Base-by-base conservation (phyloP, 2,888 invertebrate species). In the Mesodorylaimus sp. region DNA sequence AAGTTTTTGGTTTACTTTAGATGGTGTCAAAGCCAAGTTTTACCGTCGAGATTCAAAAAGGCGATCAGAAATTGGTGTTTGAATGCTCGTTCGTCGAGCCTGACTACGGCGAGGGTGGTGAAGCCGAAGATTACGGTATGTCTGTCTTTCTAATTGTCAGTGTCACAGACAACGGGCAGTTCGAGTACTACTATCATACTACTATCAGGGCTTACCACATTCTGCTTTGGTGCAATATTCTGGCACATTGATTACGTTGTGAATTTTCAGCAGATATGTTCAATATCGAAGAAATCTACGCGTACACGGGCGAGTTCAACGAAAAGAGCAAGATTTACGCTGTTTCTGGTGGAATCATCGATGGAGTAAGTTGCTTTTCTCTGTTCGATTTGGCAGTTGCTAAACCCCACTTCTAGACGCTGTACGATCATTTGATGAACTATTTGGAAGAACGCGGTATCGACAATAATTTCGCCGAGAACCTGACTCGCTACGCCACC, bases 401-500 rank as follows among this genome's bases (percentile, higher is more conserved):
- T 16, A 36, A 13, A 13, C n/a, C 36, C n/a, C 10, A 19, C 62
- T 76, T 76, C 19, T 73, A 87, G 85, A 86, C 87, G 64, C 72
- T 93, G 48, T 93, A 93, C 65, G 91, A 93, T 67, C 74, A 89
- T 45, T 72, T 97, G 57, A 83, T 95, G 80, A 89, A 91, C 65
- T 75, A 88, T 58, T 74, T 97, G 51, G 93, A 93, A 68, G 95
- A 95, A 67, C 85, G 95, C 60, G 95, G 95, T 32, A 74, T 97
- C 53, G 81, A 82, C 63, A 87, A 87, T 62, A 84, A 87, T 55
- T 93, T 97, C 70, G 83, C 79, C 1, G 82, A 84, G 60, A 83
- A 88, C 65, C 66, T 97, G 23, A 78, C 84, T 0, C 80, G 83
- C 54, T 79, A 85, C 66, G 83, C 85, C 65, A 93, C 95, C 2